A percentile compares a stretch with the other conserved stretches of the same genome.
Conservation (phyloP, 2,888 invertebrate genomes). For the Gandaritis pyraliata region DNA sequence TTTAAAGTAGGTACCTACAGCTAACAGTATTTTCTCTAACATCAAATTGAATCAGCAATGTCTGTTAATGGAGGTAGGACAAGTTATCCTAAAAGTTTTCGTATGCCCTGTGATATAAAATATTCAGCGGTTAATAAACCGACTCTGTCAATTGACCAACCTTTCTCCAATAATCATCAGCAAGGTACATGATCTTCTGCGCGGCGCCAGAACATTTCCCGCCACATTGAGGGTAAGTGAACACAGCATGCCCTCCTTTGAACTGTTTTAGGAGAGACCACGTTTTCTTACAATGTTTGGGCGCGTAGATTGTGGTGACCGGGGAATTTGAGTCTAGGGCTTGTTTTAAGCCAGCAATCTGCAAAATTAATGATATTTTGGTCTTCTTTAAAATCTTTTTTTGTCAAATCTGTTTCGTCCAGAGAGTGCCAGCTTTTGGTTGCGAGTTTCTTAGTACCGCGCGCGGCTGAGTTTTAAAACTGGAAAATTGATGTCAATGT, state of each 20-base stretch:
- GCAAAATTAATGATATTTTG: slow-evolving; percentile 13
- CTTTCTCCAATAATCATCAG: slow-evolving; percentile 92
- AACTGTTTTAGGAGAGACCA: slow-evolving; percentile 88
- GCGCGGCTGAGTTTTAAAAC: no score
- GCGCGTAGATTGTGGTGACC: slow-evolving; percentile 95
- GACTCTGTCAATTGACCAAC: slow-evolving; percentile 65
- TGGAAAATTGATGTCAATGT: no score
- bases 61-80: no score
- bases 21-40: no score
- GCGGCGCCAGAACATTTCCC: slow-evolving; percentile 99
- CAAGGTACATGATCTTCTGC: slow-evolving; percentile 96
- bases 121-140: not conserved
- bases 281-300: slow-evolving; percentile 91
- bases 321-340: slow-evolving; percentile 87
- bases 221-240: slow-evolving; percentile 94
- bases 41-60: no score
- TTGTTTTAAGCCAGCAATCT: slow-evolving; percentile 94
- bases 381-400: no score
- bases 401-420: no score
- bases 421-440: no score
- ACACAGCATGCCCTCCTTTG: slow-evolving; percentile 91
- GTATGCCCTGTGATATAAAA: not conserved
- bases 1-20: no score
- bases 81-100: no score
- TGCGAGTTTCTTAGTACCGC: no score